phyloP scores from a whole-genome alignment of 1,140 invertebrate genomes.

The Lordiphosa collinella region DNA sequence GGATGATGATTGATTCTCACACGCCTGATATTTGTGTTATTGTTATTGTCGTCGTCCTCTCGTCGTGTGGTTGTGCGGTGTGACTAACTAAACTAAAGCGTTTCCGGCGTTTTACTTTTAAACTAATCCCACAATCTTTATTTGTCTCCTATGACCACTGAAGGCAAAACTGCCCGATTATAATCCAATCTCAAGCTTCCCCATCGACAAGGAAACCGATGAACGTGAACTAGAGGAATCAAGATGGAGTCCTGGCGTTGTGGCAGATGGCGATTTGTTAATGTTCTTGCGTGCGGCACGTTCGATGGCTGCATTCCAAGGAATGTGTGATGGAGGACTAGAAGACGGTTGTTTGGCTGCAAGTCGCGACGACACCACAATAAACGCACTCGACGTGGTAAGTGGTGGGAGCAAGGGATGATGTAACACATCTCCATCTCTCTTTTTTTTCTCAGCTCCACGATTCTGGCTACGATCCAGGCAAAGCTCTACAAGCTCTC shows the following conservation, averaged over 20 bases:
- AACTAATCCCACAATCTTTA: constrained; percentile 71
- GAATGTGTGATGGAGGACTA: constrained; percentile 98
- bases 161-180: constrained; percentile 80
- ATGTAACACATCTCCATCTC: no score
- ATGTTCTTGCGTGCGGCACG: constrained; percentile 98
- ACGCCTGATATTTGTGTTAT: no score
- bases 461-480: constrained; percentile 96
- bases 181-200: constrained; percentile 80
- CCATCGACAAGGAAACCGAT: constrained; percentile 79
- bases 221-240: constrained; percentile 87
- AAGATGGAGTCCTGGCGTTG: constrained; percentile 94
- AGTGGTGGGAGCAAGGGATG: constrained; percentile 33
- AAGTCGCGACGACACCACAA: constrained; percentile 97
- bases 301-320: constrained; percentile 94
- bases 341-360: constrained; percentile 98
- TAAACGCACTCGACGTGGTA: constrained; percentile 96
- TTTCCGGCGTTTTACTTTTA: constrained; percentile 50
- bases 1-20: not conserved
- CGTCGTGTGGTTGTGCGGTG: constrained; percentile 40
- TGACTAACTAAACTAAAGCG: constrained; percentile 56
- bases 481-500: constrained; percentile 95
- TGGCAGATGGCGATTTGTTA: constrained; percentile 95
- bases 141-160: constrained; percentile 74
- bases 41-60: constrained; percentile 15
- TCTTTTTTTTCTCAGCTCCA: constrained; percentile 84